A percentile compares a stretch with the other conserved stretches of the same genome.
These are phyloP conservation scores for Pelobates cultripes DNA, from an alignment of 2,797 vertebrate species.

Conservation along the genomic window DNA sequence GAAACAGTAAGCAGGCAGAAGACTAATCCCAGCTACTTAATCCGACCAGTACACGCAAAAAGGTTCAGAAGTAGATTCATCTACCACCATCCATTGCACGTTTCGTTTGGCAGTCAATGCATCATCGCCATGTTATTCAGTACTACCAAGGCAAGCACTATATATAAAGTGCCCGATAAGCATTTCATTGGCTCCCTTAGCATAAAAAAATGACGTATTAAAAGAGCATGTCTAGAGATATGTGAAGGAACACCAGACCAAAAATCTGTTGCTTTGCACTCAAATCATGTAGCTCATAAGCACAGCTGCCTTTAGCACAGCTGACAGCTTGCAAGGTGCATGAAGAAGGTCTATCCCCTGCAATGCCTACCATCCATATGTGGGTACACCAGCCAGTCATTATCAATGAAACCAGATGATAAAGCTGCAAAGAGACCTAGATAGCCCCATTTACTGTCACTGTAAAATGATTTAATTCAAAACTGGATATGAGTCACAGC, in stretches of 20 bases:
- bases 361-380: neutral
- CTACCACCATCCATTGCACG: neutral
- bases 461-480: neutral
- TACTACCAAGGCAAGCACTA: neutral
- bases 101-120: neutral
- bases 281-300: too few species aligned
- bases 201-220: neutral
- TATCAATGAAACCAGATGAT: neutral
- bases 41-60: slow-evolving; percentile 37
- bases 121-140: neutral
- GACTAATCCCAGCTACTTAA: slow-evolving; percentile 54
- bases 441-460: neutral
- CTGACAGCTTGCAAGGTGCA: slow-evolving; percentile 11
- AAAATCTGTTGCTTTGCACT: neutral
- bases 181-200: neutral
- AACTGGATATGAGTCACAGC: neutral
- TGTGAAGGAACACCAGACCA: neutral
- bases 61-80: slow-evolving; percentile 6
- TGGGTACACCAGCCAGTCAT: neutral
- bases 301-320: too few species aligned
- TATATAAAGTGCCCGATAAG: neutral
- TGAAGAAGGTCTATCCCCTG: neutral
- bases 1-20: slow-evolving; percentile 39
- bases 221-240: neutral
- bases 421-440: neutral